Evolutionary conservation across 2,113 vertebrate species (phyloP).

Genomic region (Zapornia atra): DNA sequence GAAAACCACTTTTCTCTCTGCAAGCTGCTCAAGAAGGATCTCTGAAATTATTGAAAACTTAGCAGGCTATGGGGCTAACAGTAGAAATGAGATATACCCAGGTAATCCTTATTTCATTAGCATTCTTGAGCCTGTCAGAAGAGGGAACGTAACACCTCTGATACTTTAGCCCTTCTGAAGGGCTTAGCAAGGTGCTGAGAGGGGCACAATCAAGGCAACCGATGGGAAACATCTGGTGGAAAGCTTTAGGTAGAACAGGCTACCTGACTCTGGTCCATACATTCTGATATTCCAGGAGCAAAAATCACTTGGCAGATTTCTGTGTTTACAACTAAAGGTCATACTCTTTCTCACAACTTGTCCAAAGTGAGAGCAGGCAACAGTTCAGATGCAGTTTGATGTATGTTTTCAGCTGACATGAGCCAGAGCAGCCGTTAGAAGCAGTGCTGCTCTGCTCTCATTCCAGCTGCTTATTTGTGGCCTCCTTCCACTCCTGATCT

Average conservation of each 20-base stretch:
- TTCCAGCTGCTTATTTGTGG: not conserved
- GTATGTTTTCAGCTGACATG: not conserved
- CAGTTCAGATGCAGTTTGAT: not conserved
- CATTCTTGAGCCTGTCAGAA: not conserved
- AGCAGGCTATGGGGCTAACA: not conserved
- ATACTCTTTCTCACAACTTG: constrained; percentile 16
- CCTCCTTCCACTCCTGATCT: not conserved
- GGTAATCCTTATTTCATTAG: not conserved
- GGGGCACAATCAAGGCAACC: fast-evolving
- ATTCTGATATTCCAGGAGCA: constrained; percentile 11
- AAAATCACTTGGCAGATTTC: constrained; percentile 15
- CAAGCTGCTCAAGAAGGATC: not conserved
- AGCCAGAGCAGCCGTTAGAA: not conserved
- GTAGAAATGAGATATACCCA: not conserved
- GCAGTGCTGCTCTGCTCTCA: not conserved
- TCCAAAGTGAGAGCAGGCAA: constrained; percentile 7
- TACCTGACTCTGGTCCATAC: not conserved
- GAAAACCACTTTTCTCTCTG: not conserved
- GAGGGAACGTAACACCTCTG: not conserved
- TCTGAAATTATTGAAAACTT: not conserved
- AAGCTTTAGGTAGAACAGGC: not conserved
- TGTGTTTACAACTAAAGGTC: constrained; percentile 39
- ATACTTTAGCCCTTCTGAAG: not conserved
- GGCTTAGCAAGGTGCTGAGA: not conserved
- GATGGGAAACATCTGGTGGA: constrained; percentile 16